A percentile compares a stretch with the other conserved stretches of the same genome.
Conservation (phyloP, 1,140 invertebrate species). For the Cardiocondyla obscurior region DNA sequence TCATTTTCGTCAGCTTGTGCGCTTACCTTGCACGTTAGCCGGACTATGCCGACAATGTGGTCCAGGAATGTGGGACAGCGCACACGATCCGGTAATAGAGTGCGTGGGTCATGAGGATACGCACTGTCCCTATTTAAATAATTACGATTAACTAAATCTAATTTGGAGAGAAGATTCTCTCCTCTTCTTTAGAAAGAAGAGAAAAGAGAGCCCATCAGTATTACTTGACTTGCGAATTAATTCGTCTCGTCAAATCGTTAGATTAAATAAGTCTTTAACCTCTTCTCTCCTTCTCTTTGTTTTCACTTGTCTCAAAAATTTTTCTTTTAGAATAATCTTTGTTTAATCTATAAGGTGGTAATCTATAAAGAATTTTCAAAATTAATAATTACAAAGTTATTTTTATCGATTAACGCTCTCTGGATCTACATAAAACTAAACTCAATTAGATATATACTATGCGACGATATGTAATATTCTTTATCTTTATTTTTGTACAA, state of each 20-base stretch:
- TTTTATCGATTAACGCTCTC: slow-evolving; percentile 13
- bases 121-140: slow-evolving; percentile 80
- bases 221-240: slow-evolving; percentile 19
- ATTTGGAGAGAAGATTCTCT: slow-evolving; percentile 19
- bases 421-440: background rate
- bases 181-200: background rate
- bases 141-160: slow-evolving; percentile 73
- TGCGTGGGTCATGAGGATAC: slow-evolving; percentile 84
- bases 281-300: too few species aligned
- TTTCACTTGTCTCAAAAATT: too few species aligned
- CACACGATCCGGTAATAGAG: slow-evolving; percentile 91
- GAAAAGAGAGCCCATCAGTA: slow-evolving; percentile 12
- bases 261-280: slow-evolving; percentile 10
- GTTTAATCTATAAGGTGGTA: too few species aligned
- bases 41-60: slow-evolving; percentile 94
- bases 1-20: slow-evolving; percentile 92
- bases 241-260: slow-evolving; percentile 16
- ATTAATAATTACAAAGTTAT: background rate
- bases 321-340: background rate
- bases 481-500: slow-evolving; percentile 16
- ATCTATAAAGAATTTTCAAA: slow-evolving; percentile 10
- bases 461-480: background rate
- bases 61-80: slow-evolving; percentile 96
- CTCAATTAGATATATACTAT: background rate
- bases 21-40: slow-evolving; percentile 94